A percentile compares a stretch with the other conserved stretches of the same genome.
phyloP scores from a whole-genome alignment of 2,113 vertebrate species.

The Mungos mungo region DNA sequence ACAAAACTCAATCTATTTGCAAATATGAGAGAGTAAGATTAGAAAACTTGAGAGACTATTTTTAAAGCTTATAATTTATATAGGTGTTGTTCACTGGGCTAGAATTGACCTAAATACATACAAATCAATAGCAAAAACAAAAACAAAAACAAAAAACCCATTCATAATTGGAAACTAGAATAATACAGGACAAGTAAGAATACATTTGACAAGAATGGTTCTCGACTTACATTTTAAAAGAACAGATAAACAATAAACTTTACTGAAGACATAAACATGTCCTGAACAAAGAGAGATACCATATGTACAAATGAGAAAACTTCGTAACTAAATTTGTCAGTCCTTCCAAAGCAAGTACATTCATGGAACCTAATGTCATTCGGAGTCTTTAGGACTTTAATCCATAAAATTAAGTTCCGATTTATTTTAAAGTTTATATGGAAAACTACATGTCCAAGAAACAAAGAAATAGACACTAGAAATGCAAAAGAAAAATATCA shows the following conservation, averaged over 20 bases:
- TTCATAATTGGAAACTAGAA: neutral
- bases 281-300: neutral
- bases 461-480: neutral
- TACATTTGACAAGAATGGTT: neutral
- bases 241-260: neutral
- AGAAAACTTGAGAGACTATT: neutral
- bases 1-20: neutral
- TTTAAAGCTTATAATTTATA: neutral
- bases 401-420: neutral
- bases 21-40: neutral
- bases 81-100: neutral
- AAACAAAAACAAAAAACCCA: neutral
- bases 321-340: neutral
- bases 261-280: neutral
- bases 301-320: neutral
- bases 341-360: neutral
- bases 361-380: neutral
- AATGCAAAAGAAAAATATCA: neutral
- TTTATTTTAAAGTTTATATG: slow-evolving; percentile 17
- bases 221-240: neutral
- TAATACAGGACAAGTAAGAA: neutral
- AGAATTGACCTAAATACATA: neutral
- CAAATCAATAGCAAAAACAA: slow-evolving; percentile 9
- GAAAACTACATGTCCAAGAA: neutral
- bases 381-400: slow-evolving; percentile 26